Base-by-base conservation (phyloP, 2,113 vertebrate species). In the Oriolus oriolus region DNA sequence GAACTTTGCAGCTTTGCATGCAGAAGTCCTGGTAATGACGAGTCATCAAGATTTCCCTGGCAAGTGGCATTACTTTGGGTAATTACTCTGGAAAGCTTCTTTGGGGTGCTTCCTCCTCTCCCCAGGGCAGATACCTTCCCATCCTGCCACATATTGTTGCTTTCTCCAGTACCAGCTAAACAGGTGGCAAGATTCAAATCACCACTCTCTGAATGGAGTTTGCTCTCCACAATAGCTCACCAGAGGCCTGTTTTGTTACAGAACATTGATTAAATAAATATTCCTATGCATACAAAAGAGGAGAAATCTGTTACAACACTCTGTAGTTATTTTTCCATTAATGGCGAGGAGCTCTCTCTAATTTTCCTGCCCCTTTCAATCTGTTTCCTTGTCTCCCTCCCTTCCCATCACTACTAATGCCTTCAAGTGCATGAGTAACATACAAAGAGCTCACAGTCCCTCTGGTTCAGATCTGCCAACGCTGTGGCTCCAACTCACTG, bases 221-320 rank as follows among this genome's bases (percentile, higher is more conserved):
- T 27, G 6, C 15, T 97, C 94, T 95, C 96, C 63, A 73, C 95
- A 95, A 87, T 97, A 96, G 91, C 93, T 96, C 95, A 95, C 96
- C 91, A 95, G 96, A 97, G 97, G 93, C 97, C 95, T 97, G 94
- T 97, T 97, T 97, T 97, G 96, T 96, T 97, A 94, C 94, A 97
- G 96, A 95, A 80, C 97, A 96, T 97, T 97, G 97, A 96, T 98
- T 97, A 97, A 97, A 96, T 98, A 97, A 97, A 97, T 98, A 98
- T 97, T 97, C 95, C 95, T 96, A 54, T 90, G 96, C 93, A 93
- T 96, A 96, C 95, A 97, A 92, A 97, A 96, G 96, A 97, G 87
- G 85, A 87, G 95, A 94, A 97, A 92, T 97, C 90, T 93, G 95
- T 95, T 95, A 92, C 14, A 87, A 91, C 86, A 69, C 80, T 94